Percentiles rank a stretch among this genome's conserved stretches.
These are phyloP conservation scores for Probaryconus sp. DNA, from an alignment of 1,140 invertebrate genomes.

Conservation along the genomic window DNA sequence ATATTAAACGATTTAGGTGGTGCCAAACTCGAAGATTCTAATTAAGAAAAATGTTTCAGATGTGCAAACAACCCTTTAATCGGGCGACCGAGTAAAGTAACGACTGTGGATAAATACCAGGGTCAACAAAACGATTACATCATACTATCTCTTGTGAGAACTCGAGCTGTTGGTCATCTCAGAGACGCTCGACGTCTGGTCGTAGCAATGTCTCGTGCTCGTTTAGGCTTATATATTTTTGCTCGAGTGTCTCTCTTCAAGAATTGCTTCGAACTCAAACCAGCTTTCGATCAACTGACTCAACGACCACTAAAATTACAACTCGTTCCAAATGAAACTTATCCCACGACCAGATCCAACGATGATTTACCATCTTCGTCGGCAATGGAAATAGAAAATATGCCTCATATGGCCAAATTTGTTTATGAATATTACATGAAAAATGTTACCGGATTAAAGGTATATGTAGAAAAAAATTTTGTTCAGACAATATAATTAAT, in stretches of 20 bases:
- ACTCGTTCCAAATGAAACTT: constrained; percentile 87
- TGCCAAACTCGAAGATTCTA: no score
- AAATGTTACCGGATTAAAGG: constrained; percentile 84
- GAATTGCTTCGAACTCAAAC: constrained; percentile 97
- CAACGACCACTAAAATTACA: constrained; percentile 86
- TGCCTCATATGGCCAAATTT: constrained; percentile 95
- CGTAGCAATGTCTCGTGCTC: constrained; percentile 98
- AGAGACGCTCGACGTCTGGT: constrained; percentile 97
- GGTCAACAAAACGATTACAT: constrained; percentile 99
- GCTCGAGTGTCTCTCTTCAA: constrained; percentile 94
- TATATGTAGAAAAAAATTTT: constrained; percentile 57
- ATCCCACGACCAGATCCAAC: constrained; percentile 83
- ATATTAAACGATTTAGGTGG: neutral
- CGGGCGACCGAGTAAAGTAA: constrained; percentile 95
- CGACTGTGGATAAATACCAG: constrained; percentile 99
- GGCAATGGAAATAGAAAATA: constrained; percentile 85
- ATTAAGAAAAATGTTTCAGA: constrained; percentile 73
- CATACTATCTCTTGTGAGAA: constrained; percentile 95
- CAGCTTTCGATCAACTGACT: constrained; percentile 93
- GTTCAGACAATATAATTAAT: constrained; percentile 8
- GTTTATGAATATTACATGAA: constrained; percentile 94
- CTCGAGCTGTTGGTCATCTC: constrained; percentile 97
- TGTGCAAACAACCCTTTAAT: constrained; percentile 98
- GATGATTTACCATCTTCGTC: constrained; percentile 64
- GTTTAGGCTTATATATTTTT: constrained; percentile 98